These are phyloP conservation scores for Climacteris rufus DNA, from an alignment of 2,113 vertebrate species.

Conservation along the genomic window DNA sequence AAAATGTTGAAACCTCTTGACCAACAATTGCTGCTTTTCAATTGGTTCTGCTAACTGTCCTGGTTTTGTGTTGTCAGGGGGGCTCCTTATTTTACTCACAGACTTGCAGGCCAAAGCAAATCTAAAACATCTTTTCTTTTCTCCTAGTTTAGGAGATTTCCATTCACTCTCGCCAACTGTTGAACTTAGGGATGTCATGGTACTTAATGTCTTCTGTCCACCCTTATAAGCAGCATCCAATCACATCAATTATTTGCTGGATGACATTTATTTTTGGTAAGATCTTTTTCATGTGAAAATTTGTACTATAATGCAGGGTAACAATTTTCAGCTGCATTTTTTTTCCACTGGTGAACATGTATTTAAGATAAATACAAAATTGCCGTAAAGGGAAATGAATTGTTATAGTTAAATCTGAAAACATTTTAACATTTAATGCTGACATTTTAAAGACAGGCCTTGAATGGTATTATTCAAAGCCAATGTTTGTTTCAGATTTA, in stretches of 20 bases:
- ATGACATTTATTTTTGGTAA: constrained; percentile 1
- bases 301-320: not conserved
- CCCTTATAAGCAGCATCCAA: not conserved
- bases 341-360: not conserved
- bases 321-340: constrained; percentile 7
- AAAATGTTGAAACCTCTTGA: not conserved
- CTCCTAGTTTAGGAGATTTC: not conserved
- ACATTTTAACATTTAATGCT: not conserved
- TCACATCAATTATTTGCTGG: not conserved
- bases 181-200: not conserved
- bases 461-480: not conserved
- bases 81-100: not conserved
- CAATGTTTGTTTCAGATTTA: not conserved
- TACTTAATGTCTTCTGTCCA: not conserved
- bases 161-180: not conserved
- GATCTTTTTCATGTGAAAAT: constrained; percentile 5
- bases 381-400: not conserved
- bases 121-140: not conserved
- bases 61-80: not conserved
- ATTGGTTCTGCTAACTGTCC: not conserved
- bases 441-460: constrained; percentile 5
- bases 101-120: not conserved
- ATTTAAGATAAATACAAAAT: constrained; percentile 37
- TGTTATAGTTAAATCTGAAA: not conserved
- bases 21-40: not conserved